Evolutionary conservation across 2,797 vertebrate genomes (phyloP).

Genomic region (Coluber constrictor): DNA sequence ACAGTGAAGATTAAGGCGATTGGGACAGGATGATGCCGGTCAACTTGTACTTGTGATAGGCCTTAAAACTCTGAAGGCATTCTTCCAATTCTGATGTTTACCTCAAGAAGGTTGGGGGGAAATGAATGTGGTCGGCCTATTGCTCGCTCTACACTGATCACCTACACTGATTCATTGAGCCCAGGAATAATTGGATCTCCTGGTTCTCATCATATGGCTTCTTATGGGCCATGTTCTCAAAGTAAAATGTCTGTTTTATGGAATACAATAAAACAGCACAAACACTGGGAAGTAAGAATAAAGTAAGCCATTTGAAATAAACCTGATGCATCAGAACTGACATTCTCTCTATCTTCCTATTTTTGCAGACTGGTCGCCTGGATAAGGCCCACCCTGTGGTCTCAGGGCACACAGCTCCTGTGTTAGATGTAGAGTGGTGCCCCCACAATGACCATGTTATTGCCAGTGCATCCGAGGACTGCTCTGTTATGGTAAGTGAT

Average conservation of each 20-base stretch:
- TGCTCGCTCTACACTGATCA: too few species aligned
- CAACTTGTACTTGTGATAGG: background rate
- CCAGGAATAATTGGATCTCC: background rate
- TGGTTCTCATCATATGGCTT: background rate
- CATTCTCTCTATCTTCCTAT: background rate
- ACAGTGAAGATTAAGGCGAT: too few species aligned
- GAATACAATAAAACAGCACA: background rate
- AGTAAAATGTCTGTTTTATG: background rate
- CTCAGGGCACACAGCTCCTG: conserved; percentile 87
- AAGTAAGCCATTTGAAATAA: background rate
- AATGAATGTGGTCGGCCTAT: background rate
- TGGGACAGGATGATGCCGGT: background rate
- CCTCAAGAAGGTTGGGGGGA: too few species aligned
- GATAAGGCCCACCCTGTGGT: conserved; percentile 86
- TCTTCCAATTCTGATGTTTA: background rate
- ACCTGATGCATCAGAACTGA: background rate
- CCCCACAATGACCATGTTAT: conserved; percentile 92
- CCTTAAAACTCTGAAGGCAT: background rate
- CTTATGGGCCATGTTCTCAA: background rate
- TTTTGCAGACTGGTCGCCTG: conserved; percentile 81
- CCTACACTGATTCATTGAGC: background rate
- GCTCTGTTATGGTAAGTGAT: conserved; percentile 62
- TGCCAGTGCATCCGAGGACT: conserved; percentile 90
- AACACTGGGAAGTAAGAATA: background rate
- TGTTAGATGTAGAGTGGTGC: conserved; percentile 89